Percentiles rank a stretch among this genome's conserved stretches.
Evolutionary conservation across 2,113 vertebrate genomes (phyloP).

Genomic region (Centropristis striata): DNA sequence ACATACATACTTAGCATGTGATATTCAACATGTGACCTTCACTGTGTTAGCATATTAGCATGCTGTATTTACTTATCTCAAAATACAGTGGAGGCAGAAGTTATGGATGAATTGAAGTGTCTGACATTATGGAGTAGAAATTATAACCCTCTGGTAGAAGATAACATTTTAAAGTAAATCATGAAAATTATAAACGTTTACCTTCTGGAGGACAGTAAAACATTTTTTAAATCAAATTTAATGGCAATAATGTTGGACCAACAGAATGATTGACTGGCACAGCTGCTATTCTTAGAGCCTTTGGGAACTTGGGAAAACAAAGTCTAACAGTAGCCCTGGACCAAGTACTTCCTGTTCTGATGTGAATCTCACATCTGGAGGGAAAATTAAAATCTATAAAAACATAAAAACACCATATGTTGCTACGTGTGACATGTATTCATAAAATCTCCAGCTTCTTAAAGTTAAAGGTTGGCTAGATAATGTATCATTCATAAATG

Average conservation of each 20-base stretch:
- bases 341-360: neutral
- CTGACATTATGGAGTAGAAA: too few species aligned
- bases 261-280: neutral
- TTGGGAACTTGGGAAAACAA: neutral
- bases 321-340: neutral
- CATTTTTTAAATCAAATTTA: too few species aligned
- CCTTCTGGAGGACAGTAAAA: too few species aligned
- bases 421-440: neutral
- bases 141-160: too few species aligned
- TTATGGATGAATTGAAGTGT: too few species aligned
- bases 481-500: neutral
- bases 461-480: too few species aligned
- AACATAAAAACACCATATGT: neutral
- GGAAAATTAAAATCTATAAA: neutral
- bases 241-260: neutral
- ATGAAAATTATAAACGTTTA: too few species aligned
- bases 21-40: neutral
- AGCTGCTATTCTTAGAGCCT: neutral
- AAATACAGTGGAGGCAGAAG: neutral
- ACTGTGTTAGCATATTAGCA: neutral
- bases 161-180: too few species aligned
- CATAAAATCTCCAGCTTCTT: neutral
- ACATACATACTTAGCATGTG: too few species aligned
- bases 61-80: neutral
- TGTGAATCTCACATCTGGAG: too few species aligned